Base-by-base conservation (phyloP, 1,140 invertebrate species). In the Acarapis woodi region DNA sequence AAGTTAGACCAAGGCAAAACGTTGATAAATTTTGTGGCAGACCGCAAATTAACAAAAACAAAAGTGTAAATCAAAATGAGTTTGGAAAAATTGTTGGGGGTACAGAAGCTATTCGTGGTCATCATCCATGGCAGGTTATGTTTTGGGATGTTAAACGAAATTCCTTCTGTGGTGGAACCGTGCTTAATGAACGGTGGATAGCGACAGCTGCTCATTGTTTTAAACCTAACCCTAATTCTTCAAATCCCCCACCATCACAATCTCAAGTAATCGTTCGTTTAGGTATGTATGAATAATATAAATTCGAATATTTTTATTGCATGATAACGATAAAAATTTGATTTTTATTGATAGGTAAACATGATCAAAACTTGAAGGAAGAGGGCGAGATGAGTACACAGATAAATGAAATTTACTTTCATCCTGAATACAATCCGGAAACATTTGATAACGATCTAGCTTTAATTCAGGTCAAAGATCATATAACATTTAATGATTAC, bases 401-500 rank as follows among this genome's bases (percentile, higher is more conserved):
- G 8, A 35, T 47, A n/a, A 16, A 22, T 16, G 22, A 39, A 14
- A 20, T 47, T 3, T 25, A 44, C 18, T 35, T 40, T 6, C 48
- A 49, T 41, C 46, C 48, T 5, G 42, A 59, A 0, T 79, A 72
- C 48, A 61, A 62, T 49, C 44, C 65, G 0, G 51, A 46, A 0
- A 55, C 59, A 3, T 69, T 63, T 42, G 62, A 64, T 5, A 75
- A 75, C 48, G 76, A 82, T 48, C 70, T 82, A 42, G 74, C 67
- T 0, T 49, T 82, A 8, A 50, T 80, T 0, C 37, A 42, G 6
- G 23, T 50, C 18, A 16, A 18, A 15, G 29, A 46, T 12, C 41
- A 45, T 23, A 37, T 49, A 8, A 29, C 14, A 4, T 49, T 49
- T 31, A 46, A 40, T 3, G 43, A 48, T 39, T 44, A 46, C 20